Base-by-base conservation (phyloP, 2,113 vertebrate species). In the Brachyhypopomus gauderio region DNA sequence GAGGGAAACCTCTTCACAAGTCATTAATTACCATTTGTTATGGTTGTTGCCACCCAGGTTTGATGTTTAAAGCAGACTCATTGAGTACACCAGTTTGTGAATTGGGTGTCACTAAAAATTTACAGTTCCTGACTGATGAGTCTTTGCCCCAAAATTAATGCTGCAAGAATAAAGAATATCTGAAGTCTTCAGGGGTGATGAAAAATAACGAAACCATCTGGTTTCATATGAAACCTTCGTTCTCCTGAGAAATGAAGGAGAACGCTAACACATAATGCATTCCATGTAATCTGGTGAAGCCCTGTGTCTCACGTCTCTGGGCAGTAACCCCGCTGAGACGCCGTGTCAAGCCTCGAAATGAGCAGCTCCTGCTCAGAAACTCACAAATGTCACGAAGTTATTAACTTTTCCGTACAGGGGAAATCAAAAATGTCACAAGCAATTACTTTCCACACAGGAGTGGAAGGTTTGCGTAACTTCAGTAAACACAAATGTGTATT, bases 21-120 rank as follows among this genome's bases (percentile, higher is more conserved):
- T 81, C 55, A 75, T 75, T 81, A 81, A 81, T 81, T 81, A 81
- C 11, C 69, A 72, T 81, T 69, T 81, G 79, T 75, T 69, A 69
- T 81, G 63, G 62, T 81, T 70, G 72, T 60, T 81, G 79, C 79
- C 48, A 45, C 48, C 22, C 52, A 81, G 72, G 62, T 75, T 70
- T 48, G 56, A 59, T 69, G 52, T 56, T 48, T 30, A 70, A 59
- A 20, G 30, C 79, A 45, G 36, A 45, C 63, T 81, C 72, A 59
- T 22, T 48, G 1, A 75, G 27, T 52, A 70, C 48, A 56, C 16
- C 20, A 41, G 71, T 67, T 48, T 75, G 72, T 75, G 58, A 59
- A 70, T 75, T 66, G 45, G 71, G 23, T 73, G 48, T 55, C 72
- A 73, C 25, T 6, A 45, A 34, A 55, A 64, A 67, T 80, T 17